Conservation (phyloP, 2,113 vertebrate genomes). For the Campylorhamphus procurvoides region DNA sequence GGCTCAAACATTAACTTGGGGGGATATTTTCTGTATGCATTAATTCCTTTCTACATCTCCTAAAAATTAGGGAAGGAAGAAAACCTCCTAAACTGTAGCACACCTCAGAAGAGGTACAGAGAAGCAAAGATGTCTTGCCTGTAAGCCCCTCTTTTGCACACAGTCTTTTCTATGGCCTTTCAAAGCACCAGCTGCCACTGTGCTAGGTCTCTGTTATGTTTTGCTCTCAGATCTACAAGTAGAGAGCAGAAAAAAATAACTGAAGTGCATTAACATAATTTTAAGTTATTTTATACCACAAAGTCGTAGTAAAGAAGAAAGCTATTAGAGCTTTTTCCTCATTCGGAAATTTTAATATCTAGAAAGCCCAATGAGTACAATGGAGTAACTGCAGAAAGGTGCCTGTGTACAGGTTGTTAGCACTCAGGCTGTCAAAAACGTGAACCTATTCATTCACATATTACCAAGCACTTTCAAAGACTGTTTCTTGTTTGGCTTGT, state of each 20-base stretch:
- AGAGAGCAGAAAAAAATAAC: not conserved
- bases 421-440: not conserved
- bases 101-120: not conserved
- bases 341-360: not conserved
- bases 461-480: not conserved
- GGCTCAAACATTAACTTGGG: not conserved
- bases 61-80: not conserved
- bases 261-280: not conserved
- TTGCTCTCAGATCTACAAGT: not conserved
- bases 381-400: not conserved
- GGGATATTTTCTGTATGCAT: not conserved
- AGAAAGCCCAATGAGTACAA: not conserved
- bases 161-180: not conserved
- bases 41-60: not conserved
- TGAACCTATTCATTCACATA: not conserved
- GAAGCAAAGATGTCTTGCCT: not conserved
- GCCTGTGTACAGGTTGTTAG: not conserved
- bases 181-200: not conserved
- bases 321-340: not conserved
- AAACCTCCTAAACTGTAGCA: not conserved
- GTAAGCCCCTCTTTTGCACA: not conserved
- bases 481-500: not conserved
- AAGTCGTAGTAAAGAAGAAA: not conserved
- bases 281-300: not conserved
- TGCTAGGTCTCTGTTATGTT: not conserved